Conservation (phyloP, 1,140 invertebrate species). For the Apis mellifera region DNA sequence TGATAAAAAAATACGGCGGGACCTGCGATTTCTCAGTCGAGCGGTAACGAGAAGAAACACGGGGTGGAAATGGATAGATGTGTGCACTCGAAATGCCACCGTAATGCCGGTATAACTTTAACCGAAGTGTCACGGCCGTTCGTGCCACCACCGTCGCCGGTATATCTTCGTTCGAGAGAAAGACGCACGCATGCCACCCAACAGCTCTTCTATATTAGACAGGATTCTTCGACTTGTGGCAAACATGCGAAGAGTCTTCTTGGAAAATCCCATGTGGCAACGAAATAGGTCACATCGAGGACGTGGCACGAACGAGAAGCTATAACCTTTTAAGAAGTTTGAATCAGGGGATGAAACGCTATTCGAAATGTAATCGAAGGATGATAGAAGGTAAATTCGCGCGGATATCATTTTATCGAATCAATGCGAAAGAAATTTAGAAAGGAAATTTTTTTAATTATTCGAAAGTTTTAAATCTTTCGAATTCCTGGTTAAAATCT, state of each 20-base stretch:
- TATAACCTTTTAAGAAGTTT: neutral
- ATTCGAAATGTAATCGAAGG: neutral
- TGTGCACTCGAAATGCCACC: constrained; percentile 33
- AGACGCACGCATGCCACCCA: neutral
- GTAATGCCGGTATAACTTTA: constrained; percentile 29
- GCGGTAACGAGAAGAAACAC: constrained; percentile 16
- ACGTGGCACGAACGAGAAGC: neutral
- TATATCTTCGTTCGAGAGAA: constrained; percentile 26
- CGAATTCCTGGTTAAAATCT: neutral
- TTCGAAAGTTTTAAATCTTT: neutral
- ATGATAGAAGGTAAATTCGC: neutral
- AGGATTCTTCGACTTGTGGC: constrained; percentile 24
- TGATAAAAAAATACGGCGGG: constrained; percentile 10
- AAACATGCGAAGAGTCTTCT: neutral
- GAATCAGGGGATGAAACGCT: neutral
- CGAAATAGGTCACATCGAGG: constrained; percentile 36
- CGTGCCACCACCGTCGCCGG: neutral
- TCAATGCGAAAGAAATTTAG: neutral
- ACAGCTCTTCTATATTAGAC: constrained; percentile 7
- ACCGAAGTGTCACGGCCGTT: constrained; percentile 6
- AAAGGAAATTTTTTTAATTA: neutral
- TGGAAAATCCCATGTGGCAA: neutral
- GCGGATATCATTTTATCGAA: neutral
- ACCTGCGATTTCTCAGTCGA: too few species aligned
- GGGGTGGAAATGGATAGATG: constrained; percentile 30